phyloP scores from a whole-genome alignment of 1,140 invertebrate genomes.

The Drosophila kepulauana region DNA sequence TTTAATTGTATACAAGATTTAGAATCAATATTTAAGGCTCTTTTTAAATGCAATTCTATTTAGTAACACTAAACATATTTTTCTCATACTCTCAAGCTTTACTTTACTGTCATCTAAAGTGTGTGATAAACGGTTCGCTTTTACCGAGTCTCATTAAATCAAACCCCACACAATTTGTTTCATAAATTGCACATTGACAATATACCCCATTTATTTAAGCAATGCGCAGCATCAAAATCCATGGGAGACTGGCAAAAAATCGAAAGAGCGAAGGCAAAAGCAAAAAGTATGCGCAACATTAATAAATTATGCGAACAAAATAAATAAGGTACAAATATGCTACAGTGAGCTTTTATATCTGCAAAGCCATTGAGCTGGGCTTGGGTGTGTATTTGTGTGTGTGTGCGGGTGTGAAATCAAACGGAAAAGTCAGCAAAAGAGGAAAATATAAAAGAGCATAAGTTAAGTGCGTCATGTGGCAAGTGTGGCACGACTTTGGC shows the following conservation, averaged over 20 bases:
- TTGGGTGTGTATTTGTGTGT: conserved; percentile 25
- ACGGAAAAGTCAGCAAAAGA: conserved; percentile 62
- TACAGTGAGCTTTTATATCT: conserved; percentile 42
- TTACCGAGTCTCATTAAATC: no score
- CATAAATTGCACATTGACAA: no score
- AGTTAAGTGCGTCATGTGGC: conserved; percentile 64
- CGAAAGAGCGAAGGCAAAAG: conserved; percentile 2
- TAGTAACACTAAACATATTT: no score
- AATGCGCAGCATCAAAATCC: neutral
- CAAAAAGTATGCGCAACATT: conserved; percentile 46
- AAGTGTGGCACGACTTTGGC: conserved; percentile 13
- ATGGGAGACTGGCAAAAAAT: neutral
- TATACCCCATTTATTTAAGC: neutral
- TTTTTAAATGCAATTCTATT: no score
- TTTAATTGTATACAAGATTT: no score
- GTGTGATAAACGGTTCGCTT: no score
- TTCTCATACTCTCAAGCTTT: no score
- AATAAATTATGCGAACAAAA: conserved; percentile 76
- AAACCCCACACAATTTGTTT: no score
- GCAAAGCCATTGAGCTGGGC: conserved; percentile 51
- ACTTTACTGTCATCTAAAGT: no score
- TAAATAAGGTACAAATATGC: conserved; percentile 76
- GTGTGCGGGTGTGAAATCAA: conserved; percentile 59
- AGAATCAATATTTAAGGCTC: no score
- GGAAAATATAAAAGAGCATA: conserved; percentile 69